phyloP scores from a whole-genome alignment of 2,797 vertebrate species.

The Hipposideros larvatus region DNA sequence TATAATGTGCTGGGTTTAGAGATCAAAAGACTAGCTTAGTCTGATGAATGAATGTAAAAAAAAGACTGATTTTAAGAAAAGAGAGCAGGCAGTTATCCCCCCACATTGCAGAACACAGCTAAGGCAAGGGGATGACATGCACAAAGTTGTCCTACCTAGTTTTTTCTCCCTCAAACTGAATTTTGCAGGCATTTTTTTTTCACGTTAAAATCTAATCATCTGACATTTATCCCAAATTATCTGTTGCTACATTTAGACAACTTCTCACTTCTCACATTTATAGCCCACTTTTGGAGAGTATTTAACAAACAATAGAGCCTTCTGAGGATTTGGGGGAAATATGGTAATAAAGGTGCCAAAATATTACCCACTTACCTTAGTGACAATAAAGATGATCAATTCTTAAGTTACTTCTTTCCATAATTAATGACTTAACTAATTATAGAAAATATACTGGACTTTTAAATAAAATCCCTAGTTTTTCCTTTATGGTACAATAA shows the following conservation, averaged over 20 bases:
- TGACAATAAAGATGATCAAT: conserved; percentile 14
- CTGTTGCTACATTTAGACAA: conserved; percentile 38
- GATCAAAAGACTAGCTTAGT: background rate
- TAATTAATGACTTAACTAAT: background rate
- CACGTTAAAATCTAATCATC: conserved; percentile 42
- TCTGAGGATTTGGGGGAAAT: background rate
- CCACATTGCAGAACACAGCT: background rate
- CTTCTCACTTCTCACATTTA: conserved; percentile 32
- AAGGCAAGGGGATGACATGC: background rate
- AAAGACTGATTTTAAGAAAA: conserved; percentile 46
- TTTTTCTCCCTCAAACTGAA: conserved; percentile 13
- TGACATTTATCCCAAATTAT: conserved; percentile 38
- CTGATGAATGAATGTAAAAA: conserved; percentile 29
- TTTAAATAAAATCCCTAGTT: conserved; percentile 34
- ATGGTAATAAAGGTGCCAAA: background rate
- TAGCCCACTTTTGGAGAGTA: conserved; percentile 17
- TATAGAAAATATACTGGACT: background rate
- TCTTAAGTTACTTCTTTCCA: conserved; percentile 40
- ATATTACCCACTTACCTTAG: background rate
- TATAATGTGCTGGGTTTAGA: background rate
- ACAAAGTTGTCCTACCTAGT: background rate
- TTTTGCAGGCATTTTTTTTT: background rate
- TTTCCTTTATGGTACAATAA: background rate
- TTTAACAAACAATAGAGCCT: background rate
- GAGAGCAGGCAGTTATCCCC: background rate